Evolutionary conservation across 2,113 vertebrate species (phyloP), one percentile per base, ranked within the genome.

Genomic region (Natator depressus): DNA sequence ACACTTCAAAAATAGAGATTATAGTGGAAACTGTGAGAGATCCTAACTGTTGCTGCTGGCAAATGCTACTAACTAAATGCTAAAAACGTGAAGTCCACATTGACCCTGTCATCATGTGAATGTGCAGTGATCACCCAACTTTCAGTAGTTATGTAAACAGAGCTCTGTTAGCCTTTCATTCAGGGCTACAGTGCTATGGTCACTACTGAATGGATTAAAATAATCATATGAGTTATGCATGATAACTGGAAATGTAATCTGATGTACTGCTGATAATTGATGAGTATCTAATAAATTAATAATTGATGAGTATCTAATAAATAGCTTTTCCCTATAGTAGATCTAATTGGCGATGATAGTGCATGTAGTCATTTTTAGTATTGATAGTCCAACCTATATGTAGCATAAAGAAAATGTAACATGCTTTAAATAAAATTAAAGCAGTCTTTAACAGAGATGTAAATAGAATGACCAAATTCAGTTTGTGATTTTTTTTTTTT

Each of bases 391-490:
- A 89, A 17, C 6, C 62, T 69, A 69, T 7, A 85, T 69, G 80
- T 54, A 94, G 72, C 89, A 46, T 35, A 51, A 65, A 81, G 17
- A 3, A 42, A 92, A 89, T 55, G 82, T 13, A 1, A 69, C 35
- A n/a, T 69, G 0, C 1, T 4, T 4, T 76, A 22, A 35, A n/a
- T n/a, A n/a, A n/a, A n/a, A n/a, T 51, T 85, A 75, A n/a, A 17
- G 16, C 24, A 83, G 46, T 84, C 27, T 85, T 42, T 49, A 62
- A 6, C 13, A 53, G 47, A 11, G 29, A 62, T 62, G 29, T 16
- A 12, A 62, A 35, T 62, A 29, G 27, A 62, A 31, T 7, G 29
- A 31, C 14, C 2, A 75, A 27, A 4, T 17, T 89, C 46, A 46
- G 0, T 62, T 35, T 20, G 7, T 79, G 6, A 76, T 83, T 79